Percentiles rank a stretch among this genome's conserved stretches.
Conservation (phyloP, 2,888 invertebrate species). For the Xestoiulus laeticollis region DNA sequence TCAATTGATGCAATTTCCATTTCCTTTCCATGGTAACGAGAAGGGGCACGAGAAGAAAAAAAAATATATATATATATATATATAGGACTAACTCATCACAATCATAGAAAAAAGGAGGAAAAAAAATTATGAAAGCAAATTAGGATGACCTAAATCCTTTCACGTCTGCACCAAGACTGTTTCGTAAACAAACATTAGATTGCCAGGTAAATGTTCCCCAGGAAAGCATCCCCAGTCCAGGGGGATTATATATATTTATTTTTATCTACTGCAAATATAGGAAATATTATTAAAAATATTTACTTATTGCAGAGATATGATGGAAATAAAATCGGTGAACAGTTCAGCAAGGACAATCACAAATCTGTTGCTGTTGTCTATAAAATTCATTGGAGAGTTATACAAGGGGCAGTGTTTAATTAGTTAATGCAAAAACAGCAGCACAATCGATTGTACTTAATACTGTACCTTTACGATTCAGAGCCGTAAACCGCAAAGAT, state of each 20-base stretch:
- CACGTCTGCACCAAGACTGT: neutral
- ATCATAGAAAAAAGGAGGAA: neutral
- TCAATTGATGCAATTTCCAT: conserved; percentile 43
- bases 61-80: no score
- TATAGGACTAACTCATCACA: conserved; percentile 16
- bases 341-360: no score
- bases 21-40: conserved; percentile 23
- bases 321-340: no score
- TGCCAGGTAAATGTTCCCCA: neutral
- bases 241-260: neutral
- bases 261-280: neutral
- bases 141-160: conserved; percentile 16
- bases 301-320: neutral
- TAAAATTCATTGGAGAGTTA: no score
- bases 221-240: neutral
- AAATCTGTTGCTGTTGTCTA: no score
- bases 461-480: no score
- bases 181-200: neutral
- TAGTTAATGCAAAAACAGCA: no score
- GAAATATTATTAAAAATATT: neutral
- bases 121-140: conserved; percentile 36
- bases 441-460: no score
- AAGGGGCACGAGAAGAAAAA: neutral
- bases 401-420: no score
- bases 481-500: no score